Evolutionary conservation across 1,140 invertebrate species (phyloP).

Genomic region (Drosophila murphyi): DNA sequence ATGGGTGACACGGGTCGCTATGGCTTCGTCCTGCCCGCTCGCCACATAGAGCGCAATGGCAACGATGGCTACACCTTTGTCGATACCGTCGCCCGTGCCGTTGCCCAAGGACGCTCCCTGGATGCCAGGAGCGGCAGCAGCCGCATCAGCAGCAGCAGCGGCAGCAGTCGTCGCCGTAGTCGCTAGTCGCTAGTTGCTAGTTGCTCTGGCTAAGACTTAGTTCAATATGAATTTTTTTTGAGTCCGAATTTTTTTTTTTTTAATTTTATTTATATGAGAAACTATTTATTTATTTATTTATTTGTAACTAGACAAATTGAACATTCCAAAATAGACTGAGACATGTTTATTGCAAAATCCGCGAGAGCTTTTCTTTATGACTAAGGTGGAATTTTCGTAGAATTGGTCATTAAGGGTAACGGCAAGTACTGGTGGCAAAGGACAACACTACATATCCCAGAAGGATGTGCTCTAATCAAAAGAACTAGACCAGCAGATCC

Average conservation of each 20-base stretch:
- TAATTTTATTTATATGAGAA: constrained; percentile 65
- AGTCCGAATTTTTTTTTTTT: constrained; percentile 43
- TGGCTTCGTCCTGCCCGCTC: constrained; percentile 94
- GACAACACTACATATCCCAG: neutral
- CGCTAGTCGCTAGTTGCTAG: constrained; percentile 52
- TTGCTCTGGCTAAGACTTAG: constrained; percentile 44
- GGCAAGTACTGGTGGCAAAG: neutral
- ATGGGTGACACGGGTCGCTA: constrained; percentile 94
- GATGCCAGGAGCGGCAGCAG: constrained; percentile 48
- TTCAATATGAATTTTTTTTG: constrained; percentile 46
- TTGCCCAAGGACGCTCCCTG: constrained; percentile 57
- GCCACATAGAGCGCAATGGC: constrained; percentile 91
- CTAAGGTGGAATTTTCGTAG: neutral
- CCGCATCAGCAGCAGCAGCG: neutral
- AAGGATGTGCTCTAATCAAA: neutral
- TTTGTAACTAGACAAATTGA: constrained; percentile 77
- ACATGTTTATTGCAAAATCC: constrained; percentile 68
- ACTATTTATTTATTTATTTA: constrained; percentile 77
- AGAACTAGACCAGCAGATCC: too few relatives aligned
- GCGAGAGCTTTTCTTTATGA: neutral
- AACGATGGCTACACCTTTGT: constrained; percentile 93
- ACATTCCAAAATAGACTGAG: constrained; percentile 72
- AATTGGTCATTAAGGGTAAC: too few relatives aligned
- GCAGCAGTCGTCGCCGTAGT: constrained; percentile 46
- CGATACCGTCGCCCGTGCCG: constrained; percentile 89